Percentiles rank a stretch among this genome's conserved stretches.
Evolutionary conservation across 2,113 vertebrate species (phyloP).

Genomic region (Typhlomys cinereus): DNA sequence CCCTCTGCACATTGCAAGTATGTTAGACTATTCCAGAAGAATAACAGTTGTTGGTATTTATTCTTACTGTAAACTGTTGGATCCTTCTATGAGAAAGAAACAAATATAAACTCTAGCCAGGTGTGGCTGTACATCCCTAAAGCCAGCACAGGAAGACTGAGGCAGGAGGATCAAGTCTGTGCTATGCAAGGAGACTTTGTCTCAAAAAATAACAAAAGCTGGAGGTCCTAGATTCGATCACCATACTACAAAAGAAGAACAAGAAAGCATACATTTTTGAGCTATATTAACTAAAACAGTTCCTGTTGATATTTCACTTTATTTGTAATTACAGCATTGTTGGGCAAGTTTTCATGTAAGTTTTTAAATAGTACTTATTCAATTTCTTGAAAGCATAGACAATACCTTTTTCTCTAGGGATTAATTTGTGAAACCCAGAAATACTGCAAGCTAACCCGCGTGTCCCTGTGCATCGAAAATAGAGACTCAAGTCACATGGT

Average conservation of each 20-base stretch:
- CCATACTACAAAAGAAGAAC: not conserved
- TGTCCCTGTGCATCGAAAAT: not conserved
- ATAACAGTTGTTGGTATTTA: not conserved
- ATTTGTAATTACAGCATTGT: constrained; percentile 1
- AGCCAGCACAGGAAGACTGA: not conserved
- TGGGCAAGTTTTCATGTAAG: not conserved
- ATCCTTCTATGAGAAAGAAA: constrained; percentile 2
- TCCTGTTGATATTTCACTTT: too few species aligned
- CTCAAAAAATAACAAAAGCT: not conserved
- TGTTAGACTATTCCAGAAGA: not conserved
- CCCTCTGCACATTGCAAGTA: not conserved
- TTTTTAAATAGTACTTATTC: not conserved
- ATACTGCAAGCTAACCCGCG: not conserved
- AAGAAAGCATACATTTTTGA: not conserved
- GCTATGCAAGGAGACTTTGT: not conserved
- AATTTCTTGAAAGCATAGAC: constrained; percentile 20
- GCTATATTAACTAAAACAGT: not conserved
- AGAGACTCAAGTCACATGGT: not conserved
- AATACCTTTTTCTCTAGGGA: constrained; percentile 13
- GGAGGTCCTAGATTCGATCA: not conserved
- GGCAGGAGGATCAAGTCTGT: not conserved
- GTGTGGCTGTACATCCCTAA: too few species aligned
- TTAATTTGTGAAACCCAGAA: constrained; percentile 32
- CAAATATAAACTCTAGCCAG: not conserved
- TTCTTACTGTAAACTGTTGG: not conserved